These are phyloP conservation scores for Metellina segmentata DNA, from an alignment of 2,888 invertebrate genomes.

Conservation along the genomic window DNA sequence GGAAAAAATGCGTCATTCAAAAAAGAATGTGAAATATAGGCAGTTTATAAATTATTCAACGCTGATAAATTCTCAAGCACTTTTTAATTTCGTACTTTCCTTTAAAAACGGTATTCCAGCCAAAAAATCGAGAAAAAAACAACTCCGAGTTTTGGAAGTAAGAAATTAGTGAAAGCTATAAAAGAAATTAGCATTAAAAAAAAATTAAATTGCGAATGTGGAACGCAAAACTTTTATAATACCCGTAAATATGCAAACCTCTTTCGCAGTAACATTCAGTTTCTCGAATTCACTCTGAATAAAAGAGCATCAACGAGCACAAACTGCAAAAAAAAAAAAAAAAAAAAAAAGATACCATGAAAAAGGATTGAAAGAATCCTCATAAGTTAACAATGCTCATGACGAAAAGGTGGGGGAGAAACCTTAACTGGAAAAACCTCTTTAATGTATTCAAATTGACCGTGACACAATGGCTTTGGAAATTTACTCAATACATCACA, in stretches of 20 bases:
- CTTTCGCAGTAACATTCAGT: neutral
- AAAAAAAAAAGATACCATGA: neutral
- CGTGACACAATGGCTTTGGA: constrained; percentile 11
- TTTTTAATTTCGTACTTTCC: neutral
- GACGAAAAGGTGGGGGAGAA: neutral
- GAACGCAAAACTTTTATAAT: neutral
- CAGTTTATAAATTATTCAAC: neutral
- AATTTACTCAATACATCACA: constrained; percentile 55
- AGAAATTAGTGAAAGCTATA: neutral
- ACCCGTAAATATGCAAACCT: neutral
- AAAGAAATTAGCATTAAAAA: neutral
- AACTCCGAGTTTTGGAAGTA: neutral
- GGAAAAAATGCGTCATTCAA: neutral
- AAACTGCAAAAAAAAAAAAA: neutral
- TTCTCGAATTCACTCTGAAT: neutral
- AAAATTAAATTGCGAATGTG: neutral
- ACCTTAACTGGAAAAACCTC: constrained; percentile 24
- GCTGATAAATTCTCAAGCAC: neutral
- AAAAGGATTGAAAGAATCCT: constrained; percentile 1
- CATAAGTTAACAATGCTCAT: neutral
- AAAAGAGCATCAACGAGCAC: neutral
- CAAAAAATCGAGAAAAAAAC: neutral
- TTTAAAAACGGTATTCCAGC: neutral
- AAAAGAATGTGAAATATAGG: neutral
- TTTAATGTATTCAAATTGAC: constrained; percentile 73